phyloP scores from a whole-genome alignment of 1,140 invertebrate genomes.

The Dreissena polymorpha region DNA sequence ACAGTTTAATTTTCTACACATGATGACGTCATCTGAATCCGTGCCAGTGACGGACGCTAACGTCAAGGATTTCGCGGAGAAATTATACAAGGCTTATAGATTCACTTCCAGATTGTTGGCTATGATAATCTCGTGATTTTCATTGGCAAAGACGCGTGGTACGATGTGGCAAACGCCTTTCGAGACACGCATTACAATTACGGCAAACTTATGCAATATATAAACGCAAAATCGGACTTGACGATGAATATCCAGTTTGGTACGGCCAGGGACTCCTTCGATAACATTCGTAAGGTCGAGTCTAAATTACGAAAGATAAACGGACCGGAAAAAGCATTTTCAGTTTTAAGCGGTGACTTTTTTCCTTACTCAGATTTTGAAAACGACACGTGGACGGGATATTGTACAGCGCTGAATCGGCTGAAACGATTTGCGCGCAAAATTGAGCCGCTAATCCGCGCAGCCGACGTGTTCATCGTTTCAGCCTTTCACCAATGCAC shows the following conservation, averaged over 20 bases:
- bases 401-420: slow-evolving; percentile 94
- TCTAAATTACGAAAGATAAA: slow-evolving; percentile 64
- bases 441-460: slow-evolving; percentile 89
- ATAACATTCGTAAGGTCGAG: slow-evolving; percentile 80
- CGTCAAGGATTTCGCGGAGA: slow-evolving; percentile 5
- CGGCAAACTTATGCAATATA: slow-evolving; percentile 93
- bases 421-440: slow-evolving; percentile 92
- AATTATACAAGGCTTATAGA: slow-evolving; percentile 41
- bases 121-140: slow-evolving; percentile 91
- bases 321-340: slow-evolving; percentile 81
- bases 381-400: slow-evolving; percentile 97
- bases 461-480: slow-evolving; percentile 81
- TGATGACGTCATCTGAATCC: slow-evolving; percentile 75
- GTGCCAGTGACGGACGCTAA: slow-evolving; percentile 5
- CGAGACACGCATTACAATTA: slow-evolving; percentile 86
- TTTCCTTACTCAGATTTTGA: slow-evolving; percentile 97
- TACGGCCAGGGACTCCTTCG: slow-evolving; percentile 95
- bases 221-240: slow-evolving; percentile 86
- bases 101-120: slow-evolving; percentile 83
- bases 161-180: slow-evolving; percentile 92
- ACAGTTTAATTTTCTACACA: slow-evolving; percentile 97
- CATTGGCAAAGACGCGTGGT: slow-evolving; percentile 97
- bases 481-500: slow-evolving; percentile 37
- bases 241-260: slow-evolving; percentile 94
- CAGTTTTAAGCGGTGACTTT: slow-evolving; percentile 93